Base-by-base conservation (phyloP, 2,888 invertebrate species). In the Tetheella fluctuosa region DNA sequence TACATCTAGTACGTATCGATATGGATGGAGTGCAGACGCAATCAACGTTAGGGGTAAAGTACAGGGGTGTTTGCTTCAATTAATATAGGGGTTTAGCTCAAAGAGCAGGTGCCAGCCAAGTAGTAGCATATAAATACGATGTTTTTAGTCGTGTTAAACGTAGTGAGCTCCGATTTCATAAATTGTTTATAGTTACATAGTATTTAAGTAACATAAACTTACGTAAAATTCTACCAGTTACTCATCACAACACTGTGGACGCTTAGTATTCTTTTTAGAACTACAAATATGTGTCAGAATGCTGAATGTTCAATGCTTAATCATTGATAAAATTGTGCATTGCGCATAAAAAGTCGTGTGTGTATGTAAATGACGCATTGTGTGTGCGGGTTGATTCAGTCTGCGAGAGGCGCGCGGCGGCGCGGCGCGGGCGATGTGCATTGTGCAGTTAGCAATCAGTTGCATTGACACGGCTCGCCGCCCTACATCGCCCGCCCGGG, bases 301-400 rank as follows among this genome's bases (percentile, higher is more conserved):
- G 61, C 58, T 64, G 60, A 62, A 23, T 53, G 28, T 8, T 53
- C 53, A 25, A n/a, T 48, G 70, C 63, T 74, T 74, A 71, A 76
- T 77, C 76, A 78, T 71, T 72, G 74, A 74, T 76, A 73, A 76
- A 76, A 74, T 72, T 74, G 74, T 72, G 67, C 64, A 66, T 71
- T 73, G 66, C 71, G 69, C 70, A 68, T 75, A 70, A 67, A 69
- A 65, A 64, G 61, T 54, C 61, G 62, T 48, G 59, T 54, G 37
- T 58, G 58, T 71, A 79, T 83, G 79, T 74, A 84, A 85, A 85
- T 84, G 83, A 83, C 76, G 74, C 73, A 81, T 82, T 81, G 80
- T 78, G 67, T 73, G 71, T 62, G 74, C 70, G 71, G 68, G 76
- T 79, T 79, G 81, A 76, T 79, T 82, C 79, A 77, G 75, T 71